phyloP scores from a whole-genome alignment of 2,113 vertebrate genomes.

The Syrmaticus mikado region DNA sequence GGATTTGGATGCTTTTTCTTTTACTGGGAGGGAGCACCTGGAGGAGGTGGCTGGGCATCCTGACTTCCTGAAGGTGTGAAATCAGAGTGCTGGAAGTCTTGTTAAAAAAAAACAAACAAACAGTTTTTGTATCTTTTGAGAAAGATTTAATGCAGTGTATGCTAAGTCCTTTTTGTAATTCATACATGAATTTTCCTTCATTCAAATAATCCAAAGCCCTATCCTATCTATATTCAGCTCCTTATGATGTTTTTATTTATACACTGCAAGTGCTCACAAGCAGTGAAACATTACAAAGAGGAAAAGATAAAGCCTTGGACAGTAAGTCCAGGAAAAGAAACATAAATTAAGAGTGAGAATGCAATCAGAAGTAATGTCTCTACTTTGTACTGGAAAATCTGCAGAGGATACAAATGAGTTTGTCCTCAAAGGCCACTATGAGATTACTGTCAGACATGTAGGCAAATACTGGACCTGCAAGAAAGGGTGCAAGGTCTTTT shows the following conservation, averaged over 20 bases:
- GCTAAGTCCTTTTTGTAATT: rapidly evolving
- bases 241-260: background rate
- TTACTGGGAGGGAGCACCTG: background rate
- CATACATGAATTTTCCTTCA: background rate
- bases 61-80: background rate
- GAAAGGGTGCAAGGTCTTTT: background rate
- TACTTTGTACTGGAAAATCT: background rate
- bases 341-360: background rate
- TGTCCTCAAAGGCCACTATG: background rate
- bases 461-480: background rate
- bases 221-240: rapidly evolving
- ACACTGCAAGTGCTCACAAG: background rate
- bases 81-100: background rate
- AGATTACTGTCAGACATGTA: background rate
- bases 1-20: background rate
- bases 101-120: background rate
- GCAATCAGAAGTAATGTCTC: background rate
- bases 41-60: background rate
- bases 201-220: background rate
- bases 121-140: background rate
- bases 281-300: background rate
- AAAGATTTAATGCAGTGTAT: background rate
- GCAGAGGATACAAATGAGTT: background rate
- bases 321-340: background rate
- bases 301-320: background rate